phyloP scores from a whole-genome alignment of 2,113 vertebrate genomes.

The Suricata suricatta region DNA sequence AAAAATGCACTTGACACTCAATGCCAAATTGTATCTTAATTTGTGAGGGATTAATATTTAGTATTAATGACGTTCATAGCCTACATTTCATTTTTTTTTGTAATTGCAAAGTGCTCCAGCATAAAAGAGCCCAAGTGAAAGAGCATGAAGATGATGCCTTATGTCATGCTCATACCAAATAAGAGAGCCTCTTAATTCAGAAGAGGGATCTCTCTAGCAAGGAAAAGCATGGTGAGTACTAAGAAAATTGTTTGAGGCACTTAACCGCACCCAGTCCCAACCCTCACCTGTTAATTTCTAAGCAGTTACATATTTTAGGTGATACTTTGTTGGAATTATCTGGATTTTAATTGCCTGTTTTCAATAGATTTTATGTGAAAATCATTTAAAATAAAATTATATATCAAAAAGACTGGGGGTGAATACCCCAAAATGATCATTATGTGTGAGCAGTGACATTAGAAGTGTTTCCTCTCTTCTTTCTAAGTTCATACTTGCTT shows the following conservation, averaged over 20 bases:
- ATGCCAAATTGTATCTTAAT: slow-evolving; percentile 43
- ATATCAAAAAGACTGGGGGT: background rate
- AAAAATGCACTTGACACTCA: slow-evolving; percentile 53
- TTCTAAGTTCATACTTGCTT: background rate
- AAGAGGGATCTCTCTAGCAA: background rate
- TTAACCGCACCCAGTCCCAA: background rate
- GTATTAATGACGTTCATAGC: slow-evolving; percentile 48
- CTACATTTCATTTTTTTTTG: slow-evolving; percentile 25
- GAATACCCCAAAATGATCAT: background rate
- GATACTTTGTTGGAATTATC: background rate
- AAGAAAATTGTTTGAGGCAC: background rate
- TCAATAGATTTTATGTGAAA: slow-evolving; percentile 28
- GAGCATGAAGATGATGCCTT: background rate
- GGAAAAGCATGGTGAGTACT: background rate
- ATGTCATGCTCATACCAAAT: background rate
- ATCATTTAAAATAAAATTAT: slow-evolving; percentile 42
- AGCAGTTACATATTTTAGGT: slow-evolving; percentile 26
- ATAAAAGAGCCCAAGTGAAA: background rate
- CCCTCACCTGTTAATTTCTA: background rate
- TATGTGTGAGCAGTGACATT: background rate
- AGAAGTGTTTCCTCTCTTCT: background rate
- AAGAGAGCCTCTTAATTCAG: background rate
- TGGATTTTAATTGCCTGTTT: slow-evolving; percentile 30
- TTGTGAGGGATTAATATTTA: slow-evolving; percentile 64
- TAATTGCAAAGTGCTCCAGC: background rate